Conservation (phyloP, 2,888 invertebrate species). For the Neoaliturus tenellus region DNA sequence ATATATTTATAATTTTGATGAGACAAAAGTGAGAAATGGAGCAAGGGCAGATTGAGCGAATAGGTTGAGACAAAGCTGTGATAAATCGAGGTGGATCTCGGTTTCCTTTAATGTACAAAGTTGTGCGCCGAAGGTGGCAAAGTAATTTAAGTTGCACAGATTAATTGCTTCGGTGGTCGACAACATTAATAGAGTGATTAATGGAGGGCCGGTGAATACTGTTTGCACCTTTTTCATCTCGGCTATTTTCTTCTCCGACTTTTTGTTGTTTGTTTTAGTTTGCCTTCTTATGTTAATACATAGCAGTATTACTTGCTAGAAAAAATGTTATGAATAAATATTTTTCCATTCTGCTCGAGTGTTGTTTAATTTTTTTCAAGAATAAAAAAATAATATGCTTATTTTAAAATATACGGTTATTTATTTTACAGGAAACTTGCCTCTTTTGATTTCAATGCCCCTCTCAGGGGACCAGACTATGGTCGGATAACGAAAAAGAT, state of each 20-base stretch:
- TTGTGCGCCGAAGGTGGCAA: constrained; percentile 14
- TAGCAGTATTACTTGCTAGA: no score
- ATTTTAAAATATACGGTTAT: no score
- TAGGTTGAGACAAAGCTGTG: neutral
- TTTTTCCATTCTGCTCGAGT: no score
- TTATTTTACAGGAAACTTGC: no score
- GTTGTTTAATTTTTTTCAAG: no score
- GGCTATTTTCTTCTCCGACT: neutral
- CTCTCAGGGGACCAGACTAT: no score
- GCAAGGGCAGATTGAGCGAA: neutral
- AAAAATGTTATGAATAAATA: no score
- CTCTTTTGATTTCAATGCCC: no score
- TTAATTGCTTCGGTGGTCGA: neutral
- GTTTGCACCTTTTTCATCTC: neutral
- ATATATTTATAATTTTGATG: no score
- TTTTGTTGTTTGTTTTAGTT: constrained; percentile 2
- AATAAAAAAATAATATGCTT: no score
- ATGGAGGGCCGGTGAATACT: neutral
- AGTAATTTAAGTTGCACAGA: constrained; percentile 41
- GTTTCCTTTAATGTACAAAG: constrained; percentile 45
- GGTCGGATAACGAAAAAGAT: no score
- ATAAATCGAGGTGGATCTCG: neutral
- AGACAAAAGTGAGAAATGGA: no score
- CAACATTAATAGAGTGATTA: constrained; percentile 36
- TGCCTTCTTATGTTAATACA: neutral